Percentiles rank a stretch among this genome's conserved stretches.
Conservation (phyloP, 2,113 vertebrate genomes). For the Aythya baeri region DNA sequence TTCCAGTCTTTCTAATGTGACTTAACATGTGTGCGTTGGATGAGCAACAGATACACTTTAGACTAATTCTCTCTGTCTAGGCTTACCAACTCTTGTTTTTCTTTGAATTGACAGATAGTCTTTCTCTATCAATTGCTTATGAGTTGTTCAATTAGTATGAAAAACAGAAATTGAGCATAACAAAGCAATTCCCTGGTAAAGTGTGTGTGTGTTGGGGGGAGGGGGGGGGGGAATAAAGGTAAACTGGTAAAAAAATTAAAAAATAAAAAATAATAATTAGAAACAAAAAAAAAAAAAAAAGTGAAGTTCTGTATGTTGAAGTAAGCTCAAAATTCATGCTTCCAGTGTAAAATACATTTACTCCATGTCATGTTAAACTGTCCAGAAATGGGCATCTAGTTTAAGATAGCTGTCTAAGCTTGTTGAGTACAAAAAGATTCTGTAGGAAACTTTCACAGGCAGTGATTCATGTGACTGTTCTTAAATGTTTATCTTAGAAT, state of each 20-base stretch:
- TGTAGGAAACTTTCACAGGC: not conserved
- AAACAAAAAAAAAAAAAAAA: not conserved
- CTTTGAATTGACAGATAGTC: not conserved
- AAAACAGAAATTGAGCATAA: not conserved
- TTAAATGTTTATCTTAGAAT: not conserved
- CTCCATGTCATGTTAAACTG: not conserved
- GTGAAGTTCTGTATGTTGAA: not conserved
- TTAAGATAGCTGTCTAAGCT: not conserved
- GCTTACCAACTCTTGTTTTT: not conserved
- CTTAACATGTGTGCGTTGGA: not conserved
- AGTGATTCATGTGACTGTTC: not conserved
- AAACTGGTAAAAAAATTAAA: too few species aligned
- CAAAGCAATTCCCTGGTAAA: not conserved
- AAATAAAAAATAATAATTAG: not conserved
- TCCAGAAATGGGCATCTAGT: not conserved
- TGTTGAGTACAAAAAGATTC: not conserved
- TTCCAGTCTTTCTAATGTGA: rapidly evolving
- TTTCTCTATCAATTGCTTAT: not conserved
- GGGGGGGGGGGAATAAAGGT: too few species aligned
- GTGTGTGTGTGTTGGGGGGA: too few species aligned
- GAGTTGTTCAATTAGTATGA: not conserved
- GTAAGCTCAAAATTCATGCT: not conserved
- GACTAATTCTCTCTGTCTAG: not conserved
- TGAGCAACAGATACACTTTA: not conserved
- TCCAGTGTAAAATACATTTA: not conserved